Percentiles rank a stretch among this genome's conserved stretches.
Conservation (phyloP, 2,113 vertebrate genomes). For the Madoqua kirkii region DNA sequence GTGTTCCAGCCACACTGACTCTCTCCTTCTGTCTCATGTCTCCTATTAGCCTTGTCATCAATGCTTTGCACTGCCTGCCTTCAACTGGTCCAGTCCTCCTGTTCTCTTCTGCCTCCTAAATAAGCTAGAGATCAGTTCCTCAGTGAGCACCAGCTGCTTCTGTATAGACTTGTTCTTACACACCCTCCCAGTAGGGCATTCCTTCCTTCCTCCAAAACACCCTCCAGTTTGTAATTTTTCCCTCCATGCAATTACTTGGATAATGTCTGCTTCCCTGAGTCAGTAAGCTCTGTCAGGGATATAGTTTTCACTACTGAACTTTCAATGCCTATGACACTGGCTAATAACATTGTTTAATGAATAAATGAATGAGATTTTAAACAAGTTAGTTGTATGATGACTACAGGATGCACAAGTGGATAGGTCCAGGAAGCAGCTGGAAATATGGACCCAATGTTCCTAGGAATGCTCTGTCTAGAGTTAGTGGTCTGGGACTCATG, state of each 20-base stretch:
- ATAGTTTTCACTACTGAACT: background rate
- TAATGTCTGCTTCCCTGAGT: background rate
- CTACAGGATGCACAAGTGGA: background rate
- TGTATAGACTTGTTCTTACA: background rate
- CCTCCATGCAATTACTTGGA: background rate
- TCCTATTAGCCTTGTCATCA: background rate
- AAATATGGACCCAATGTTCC: background rate
- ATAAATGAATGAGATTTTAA: background rate
- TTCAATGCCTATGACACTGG: background rate
- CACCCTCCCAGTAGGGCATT: background rate
- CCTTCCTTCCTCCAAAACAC: background rate
- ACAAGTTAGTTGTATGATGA: background rate
- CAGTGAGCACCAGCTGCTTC: background rate
- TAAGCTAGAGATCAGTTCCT: background rate
- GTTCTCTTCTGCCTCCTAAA: background rate
- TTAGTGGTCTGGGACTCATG: background rate
- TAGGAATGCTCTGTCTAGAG: background rate
- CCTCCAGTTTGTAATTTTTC: background rate
- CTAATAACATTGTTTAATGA: background rate
- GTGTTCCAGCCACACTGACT: background rate
- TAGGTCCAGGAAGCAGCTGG: background rate
- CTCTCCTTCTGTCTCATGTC: background rate
- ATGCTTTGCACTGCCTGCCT: background rate
- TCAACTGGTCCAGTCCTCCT: background rate
- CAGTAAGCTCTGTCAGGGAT: background rate